These are phyloP conservation scores for Fundulus diaphanus DNA, from an alignment of 2,797 vertebrate genomes.

Conservation along the genomic window DNA sequence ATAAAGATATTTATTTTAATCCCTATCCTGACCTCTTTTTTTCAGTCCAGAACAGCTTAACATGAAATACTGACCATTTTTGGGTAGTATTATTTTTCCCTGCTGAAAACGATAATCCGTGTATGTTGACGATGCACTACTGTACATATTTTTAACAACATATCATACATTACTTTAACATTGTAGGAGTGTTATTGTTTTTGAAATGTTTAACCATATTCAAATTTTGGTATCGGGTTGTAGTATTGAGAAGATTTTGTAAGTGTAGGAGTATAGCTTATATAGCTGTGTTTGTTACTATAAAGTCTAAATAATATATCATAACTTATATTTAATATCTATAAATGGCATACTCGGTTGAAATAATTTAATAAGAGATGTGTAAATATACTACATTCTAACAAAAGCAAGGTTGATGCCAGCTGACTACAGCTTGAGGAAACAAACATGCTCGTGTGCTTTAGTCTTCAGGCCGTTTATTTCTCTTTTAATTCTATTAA, in stretches of 20 bases:
- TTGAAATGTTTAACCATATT: no score
- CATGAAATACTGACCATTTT: constrained; percentile 48
- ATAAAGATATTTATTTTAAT: constrained; percentile 74
- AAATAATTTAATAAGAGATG: no score
- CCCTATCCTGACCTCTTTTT: constrained; percentile 75
- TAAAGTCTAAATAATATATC: no score
- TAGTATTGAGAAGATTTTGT: neutral
- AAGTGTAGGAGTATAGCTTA: neutral
- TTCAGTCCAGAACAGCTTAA: constrained; percentile 59
- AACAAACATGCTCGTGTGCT: constrained; percentile 14
- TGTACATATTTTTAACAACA: neutral
- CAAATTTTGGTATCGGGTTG: neutral
- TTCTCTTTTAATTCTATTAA: constrained; percentile 58
- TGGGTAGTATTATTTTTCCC: constrained; percentile 20
- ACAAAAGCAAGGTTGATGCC: neutral
- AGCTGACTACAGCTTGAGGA: constrained; percentile 10
- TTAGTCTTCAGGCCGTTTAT: constrained; percentile 21
- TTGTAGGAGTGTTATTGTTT: neutral
- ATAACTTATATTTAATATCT: no score
- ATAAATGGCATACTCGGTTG: no score
- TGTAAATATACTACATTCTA: neutral
- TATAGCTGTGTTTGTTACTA: no score
- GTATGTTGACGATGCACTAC: neutral
- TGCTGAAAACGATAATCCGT: constrained; percentile 8
- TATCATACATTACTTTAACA: neutral